phyloP scores from a whole-genome alignment of 2,888 invertebrate genomes.

The Sminthurides aquaticus region DNA sequence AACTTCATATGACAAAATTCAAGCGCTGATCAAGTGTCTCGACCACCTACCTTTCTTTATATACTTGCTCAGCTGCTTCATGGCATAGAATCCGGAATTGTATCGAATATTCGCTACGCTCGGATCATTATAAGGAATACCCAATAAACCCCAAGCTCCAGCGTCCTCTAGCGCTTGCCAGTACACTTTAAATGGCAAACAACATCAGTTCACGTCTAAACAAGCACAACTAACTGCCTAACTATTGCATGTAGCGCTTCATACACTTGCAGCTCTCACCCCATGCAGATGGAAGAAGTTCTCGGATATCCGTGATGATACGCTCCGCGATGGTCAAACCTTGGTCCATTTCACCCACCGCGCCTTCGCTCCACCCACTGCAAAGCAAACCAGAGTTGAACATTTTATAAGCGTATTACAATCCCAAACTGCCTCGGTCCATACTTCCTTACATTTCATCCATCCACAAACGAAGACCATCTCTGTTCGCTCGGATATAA shows the following conservation, averaged over 20 bases:
- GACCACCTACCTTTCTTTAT: constrained; percentile 36
- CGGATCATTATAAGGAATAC: constrained; percentile 30
- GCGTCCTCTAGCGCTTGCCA: constrained; percentile 40
- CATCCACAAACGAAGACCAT: constrained; percentile 40
- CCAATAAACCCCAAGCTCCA: constrained; percentile 35
- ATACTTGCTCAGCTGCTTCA: constrained; percentile 38
- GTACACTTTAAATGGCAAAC: constrained; percentile 27
- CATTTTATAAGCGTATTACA: background rate
- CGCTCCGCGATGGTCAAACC: constrained; percentile 34
- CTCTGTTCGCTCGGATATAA: constrained; percentile 18
- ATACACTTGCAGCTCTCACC: too few species aligned
- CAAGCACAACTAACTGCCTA: background rate
- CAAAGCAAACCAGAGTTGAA: constrained; percentile 4
- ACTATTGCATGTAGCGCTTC: background rate
- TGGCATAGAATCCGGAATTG: constrained; percentile 37
- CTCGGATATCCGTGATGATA: constrained; percentile 31
- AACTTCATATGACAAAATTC: too few species aligned
- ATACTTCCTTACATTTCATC: constrained; percentile 42
- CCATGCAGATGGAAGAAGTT: constrained; percentile 39
- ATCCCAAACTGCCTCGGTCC: background rate
- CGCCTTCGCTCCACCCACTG: constrained; percentile 37
- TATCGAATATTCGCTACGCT: constrained; percentile 26
- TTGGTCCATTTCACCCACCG: constrained; percentile 33
- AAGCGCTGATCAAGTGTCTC: too few species aligned
- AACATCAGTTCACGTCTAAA: background rate